Evolutionary conservation across 2,113 vertebrate species (phyloP), one percentile per base, ranked within the genome.

Genomic region (Strix aluco): DNA sequence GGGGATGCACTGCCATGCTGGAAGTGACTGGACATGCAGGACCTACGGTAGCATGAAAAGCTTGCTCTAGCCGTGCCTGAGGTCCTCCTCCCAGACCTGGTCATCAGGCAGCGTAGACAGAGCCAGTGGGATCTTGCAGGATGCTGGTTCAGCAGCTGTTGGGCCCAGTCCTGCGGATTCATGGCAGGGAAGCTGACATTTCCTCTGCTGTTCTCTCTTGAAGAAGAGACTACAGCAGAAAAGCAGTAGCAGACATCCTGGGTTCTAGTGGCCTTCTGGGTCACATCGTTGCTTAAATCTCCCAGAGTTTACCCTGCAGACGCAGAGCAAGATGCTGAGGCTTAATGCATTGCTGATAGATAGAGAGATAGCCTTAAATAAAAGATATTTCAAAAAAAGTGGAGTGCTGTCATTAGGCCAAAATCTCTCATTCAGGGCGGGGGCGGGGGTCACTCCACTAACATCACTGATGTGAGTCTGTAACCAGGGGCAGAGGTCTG

Each of bases 1-100:
- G 52, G 57, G 61, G 42, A 21, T 34, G 55, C 8, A 5, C 6
- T 52, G 26, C 54, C 12, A 7, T 67, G 32, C 88, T 90, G 72
- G 77, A 34, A 74, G 49, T 27, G 46, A 47, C 19, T n/a, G 90
- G 55, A 42, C 55, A 21, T 2, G 11, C n/a, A 22, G 51, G 69
- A 44, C 0, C 0, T 6, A 54, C 27, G 13, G 52, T 42, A 18
- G 29, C 2, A 1, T 46, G 74, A 78, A 44, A 38, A 32, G 34
- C 18, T 67, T 65, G 66, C 62, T 86, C 14, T 63, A 42, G 57
- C 71, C n/a, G 4, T 49, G 59, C 49, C 58, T 54, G 62, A 67
- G 49, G 38, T 55, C 49, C 30, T 67, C 66, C 75, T 42, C 47
- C 74, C 44, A 83, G 65, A 17, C 20, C 15, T 54, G 78, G 27